phyloP scores from a whole-genome alignment of 1,140 invertebrate species.

The Drosophila yakuba region DNA sequence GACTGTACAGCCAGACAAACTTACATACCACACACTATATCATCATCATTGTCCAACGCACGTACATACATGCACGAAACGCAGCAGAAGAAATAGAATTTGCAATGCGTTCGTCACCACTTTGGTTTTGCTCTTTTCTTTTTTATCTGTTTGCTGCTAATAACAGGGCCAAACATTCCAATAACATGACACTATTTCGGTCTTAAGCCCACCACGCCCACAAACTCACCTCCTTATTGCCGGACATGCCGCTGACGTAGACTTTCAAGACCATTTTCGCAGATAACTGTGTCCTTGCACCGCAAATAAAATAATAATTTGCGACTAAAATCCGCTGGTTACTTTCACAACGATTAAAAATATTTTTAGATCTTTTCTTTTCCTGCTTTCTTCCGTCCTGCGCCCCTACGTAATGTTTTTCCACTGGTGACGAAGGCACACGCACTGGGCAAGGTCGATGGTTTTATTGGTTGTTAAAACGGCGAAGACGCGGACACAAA shows the following conservation, averaged over 20 bases:
- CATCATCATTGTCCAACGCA: conserved; percentile 47
- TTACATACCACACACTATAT: conserved; percentile 36
- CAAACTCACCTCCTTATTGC: conserved; percentile 93
- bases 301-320: conserved; percentile 24
- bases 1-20: conserved; percentile 69
- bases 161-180: conserved; percentile 69
- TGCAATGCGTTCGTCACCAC: conserved; percentile 58
- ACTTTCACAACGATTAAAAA: conserved; percentile 70
- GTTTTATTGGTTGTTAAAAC: conserved; percentile 9
- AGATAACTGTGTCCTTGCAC: conserved; percentile 31
- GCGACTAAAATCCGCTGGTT: conserved; percentile 47
- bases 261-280: conserved; percentile 94
- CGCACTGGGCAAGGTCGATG: conserved; percentile 54
- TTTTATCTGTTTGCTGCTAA: conserved; percentile 42
- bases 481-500: conserved; percentile 38
- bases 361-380: conserved; percentile 75
- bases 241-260: conserved; percentile 95
- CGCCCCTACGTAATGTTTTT: conserved; percentile 62
- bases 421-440: conserved; percentile 41
- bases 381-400: conserved; percentile 31
- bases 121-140: conserved; percentile 18
- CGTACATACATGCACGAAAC: conserved; percentile 4
- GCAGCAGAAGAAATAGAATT: conserved; percentile 54
- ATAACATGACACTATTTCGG: conserved; percentile 63
- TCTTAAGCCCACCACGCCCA: conserved; percentile 32